Percentiles rank a stretch among this genome's conserved stretches.
These are phyloP conservation scores for Nemurella pictetii DNA, from an alignment of 2,888 invertebrate species.

Conservation along the genomic window DNA sequence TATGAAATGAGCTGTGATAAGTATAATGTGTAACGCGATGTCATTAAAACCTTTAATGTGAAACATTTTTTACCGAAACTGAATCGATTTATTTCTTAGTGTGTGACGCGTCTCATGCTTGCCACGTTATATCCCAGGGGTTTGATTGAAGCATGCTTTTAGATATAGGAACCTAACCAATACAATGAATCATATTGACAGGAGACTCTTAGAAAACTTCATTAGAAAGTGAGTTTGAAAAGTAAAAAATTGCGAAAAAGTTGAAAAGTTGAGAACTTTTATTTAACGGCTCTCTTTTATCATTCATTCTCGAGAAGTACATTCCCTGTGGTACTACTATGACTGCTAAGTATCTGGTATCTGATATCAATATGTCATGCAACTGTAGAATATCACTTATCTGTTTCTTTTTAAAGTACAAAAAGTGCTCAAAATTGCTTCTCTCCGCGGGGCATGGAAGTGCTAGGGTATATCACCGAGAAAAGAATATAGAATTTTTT, in stretches of 20 bases:
- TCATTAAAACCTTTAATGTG: neutral
- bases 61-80: neutral
- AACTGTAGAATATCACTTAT: neutral
- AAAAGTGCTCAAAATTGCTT: too few species aligned
- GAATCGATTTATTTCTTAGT: neutral
- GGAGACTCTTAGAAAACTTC: neutral
- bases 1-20: slow-evolving; percentile 12
- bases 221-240: neutral
- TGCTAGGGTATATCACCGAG: too few species aligned
- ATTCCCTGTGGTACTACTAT: neutral
- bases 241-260: neutral
- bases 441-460: too few species aligned
- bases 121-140: too few species aligned
- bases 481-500: too few species aligned
- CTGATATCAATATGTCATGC: neutral
- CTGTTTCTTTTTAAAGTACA: neutral
- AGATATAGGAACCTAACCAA: too few species aligned
- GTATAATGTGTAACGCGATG: neutral
- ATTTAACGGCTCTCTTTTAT: too few species aligned
- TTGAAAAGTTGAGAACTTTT: neutral
- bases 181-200: neutral
- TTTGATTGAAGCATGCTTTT: too few species aligned
- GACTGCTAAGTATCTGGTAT: neutral
- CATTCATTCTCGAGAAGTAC: neutral
- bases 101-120: too few species aligned